A percentile compares a stretch with the other conserved stretches of the same genome.
Conservation (phyloP, 2,113 vertebrate genomes). For the Cavia porcellus region DNA sequence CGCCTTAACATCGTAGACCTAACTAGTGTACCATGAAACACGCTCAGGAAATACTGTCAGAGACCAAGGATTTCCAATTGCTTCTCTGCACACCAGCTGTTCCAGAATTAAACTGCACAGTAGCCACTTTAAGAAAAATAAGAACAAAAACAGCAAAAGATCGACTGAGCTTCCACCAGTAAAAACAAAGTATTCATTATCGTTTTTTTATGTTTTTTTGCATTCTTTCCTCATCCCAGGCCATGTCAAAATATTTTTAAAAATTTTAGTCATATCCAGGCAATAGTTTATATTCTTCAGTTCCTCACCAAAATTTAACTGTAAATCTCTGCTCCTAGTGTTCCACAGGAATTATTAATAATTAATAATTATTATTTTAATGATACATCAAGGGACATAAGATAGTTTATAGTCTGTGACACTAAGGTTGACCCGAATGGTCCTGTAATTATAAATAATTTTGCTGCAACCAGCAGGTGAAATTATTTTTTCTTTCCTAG, state of each 20-base stretch:
- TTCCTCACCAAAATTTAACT: conserved; percentile 10
- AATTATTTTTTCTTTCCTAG: conserved; percentile 59
- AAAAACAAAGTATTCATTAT: background rate
- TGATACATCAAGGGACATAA: background rate
- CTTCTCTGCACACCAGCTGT: background rate
- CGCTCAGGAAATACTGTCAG: background rate
- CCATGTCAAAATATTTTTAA: background rate
- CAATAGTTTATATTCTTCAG: background rate
- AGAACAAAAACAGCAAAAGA: background rate
- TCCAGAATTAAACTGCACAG: background rate
- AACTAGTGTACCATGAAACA: background rate
- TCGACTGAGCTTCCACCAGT: background rate
- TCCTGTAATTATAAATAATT: conserved; percentile 57
- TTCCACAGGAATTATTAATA: no score
- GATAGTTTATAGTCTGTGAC: background rate
- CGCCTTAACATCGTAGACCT: background rate
- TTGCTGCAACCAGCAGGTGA: background rate
- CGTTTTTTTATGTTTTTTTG: background rate
- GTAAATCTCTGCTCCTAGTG: background rate
- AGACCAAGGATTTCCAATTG: background rate
- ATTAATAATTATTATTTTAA: conserved; percentile 19
- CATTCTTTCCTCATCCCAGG: background rate
- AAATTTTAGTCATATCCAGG: background rate
- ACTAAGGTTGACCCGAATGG: background rate
- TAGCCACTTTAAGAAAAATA: background rate